Conservation (phyloP, 2,888 invertebrate species). For the Ophion ventricosus region DNA sequence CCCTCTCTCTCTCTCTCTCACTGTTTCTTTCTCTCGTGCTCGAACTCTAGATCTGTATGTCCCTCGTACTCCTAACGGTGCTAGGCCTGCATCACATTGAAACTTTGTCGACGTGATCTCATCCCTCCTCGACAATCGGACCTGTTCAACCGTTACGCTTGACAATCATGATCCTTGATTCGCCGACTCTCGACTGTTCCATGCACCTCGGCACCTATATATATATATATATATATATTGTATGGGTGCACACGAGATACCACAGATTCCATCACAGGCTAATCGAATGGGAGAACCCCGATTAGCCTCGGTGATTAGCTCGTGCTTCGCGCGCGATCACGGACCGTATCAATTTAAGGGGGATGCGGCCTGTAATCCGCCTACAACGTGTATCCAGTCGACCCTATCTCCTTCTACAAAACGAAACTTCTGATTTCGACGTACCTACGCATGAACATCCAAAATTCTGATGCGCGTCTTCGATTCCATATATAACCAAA, state of each 20-base stretch:
- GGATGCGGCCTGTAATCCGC: slow-evolving; percentile 66
- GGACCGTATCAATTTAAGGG: slow-evolving; percentile 68
- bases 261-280: slow-evolving; percentile 78
- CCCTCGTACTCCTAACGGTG: not conserved
- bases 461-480: not conserved
- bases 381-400: slow-evolving; percentile 29
- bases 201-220: not conserved
- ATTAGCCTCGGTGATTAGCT: slow-evolving; percentile 80
- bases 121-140: slow-evolving; percentile 42
- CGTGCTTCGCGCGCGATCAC: slow-evolving; percentile 45
- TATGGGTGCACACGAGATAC: slow-evolving; percentile 45
- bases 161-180: slow-evolving; percentile 50
- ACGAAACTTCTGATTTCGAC: slow-evolving; percentile 13
- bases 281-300: slow-evolving; percentile 79
- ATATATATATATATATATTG: not conserved
- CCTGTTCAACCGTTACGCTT: slow-evolving; percentile 37
- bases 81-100: not conserved
- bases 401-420: slow-evolving; percentile 35
- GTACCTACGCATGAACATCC: not conserved
- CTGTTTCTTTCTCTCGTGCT: slow-evolving; percentile 5
- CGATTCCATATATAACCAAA: not conserved
- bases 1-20: slow-evolving; percentile 1
- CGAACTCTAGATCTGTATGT: not conserved
- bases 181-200: slow-evolving; percentile 7
- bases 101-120: slow-evolving; percentile 24